These are phyloP conservation scores for Peromyscus maniculatus DNA, from an alignment of 2,113 vertebrate genomes.

Conservation along the genomic window DNA sequence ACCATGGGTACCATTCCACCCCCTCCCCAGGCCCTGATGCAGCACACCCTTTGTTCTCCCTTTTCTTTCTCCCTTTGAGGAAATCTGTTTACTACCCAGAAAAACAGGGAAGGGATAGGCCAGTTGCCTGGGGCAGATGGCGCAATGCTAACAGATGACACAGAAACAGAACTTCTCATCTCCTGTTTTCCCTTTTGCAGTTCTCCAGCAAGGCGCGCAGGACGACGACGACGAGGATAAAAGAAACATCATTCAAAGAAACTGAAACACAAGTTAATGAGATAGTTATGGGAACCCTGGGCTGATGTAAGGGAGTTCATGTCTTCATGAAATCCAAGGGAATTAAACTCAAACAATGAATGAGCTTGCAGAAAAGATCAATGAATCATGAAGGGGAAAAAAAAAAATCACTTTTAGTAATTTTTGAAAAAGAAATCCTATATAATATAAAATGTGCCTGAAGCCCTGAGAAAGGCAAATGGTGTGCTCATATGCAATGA, in stretches of 20 bases:
- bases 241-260: slow-evolving; percentile 68
- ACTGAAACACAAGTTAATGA: slow-evolving; percentile 53
- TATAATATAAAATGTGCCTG: slow-evolving; percentile 16
- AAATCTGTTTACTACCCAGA: slow-evolving; percentile 79
- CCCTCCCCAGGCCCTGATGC: background rate
- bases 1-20: background rate
- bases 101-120: slow-evolving; percentile 76
- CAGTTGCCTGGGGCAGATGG: slow-evolving; percentile 81
- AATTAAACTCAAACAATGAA: slow-evolving; percentile 41
- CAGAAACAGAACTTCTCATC: slow-evolving; percentile 71
- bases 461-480: slow-evolving; percentile 3
- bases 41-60: slow-evolving; percentile 52
- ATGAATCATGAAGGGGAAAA: background rate
- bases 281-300: slow-evolving; percentile 22
- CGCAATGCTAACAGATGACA: slow-evolving; percentile 73
- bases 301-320: slow-evolving; percentile 54
- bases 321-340: slow-evolving; percentile 60
- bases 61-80: slow-evolving; percentile 57
- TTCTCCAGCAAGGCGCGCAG: slow-evolving; percentile 59
- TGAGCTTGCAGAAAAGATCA: slow-evolving; percentile 48
- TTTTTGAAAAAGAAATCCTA: slow-evolving; percentile 33
- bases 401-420: slow-evolving; percentile 45
- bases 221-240: background rate
- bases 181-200: slow-evolving; percentile 35
- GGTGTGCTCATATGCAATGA: slow-evolving; percentile 10